Evolutionary conservation across 2,113 vertebrate genomes (phyloP).

Genomic region (Saimiri boliviensis): DNA sequence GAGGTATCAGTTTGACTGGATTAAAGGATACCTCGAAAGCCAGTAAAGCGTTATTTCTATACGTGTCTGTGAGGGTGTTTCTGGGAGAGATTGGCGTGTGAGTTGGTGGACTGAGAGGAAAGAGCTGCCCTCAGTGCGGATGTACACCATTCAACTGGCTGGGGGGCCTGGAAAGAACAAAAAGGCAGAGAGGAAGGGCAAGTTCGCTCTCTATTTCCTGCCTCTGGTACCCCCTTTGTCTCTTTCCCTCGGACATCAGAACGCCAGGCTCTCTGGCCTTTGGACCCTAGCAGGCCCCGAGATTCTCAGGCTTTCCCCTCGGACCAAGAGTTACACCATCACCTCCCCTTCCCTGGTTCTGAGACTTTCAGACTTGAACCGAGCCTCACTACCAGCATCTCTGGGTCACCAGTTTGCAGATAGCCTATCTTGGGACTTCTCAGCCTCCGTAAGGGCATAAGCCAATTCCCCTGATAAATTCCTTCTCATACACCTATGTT

Average conservation of each 20-base stretch:
- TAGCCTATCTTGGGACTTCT: background rate
- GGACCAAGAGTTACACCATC: background rate
- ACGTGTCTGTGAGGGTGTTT: background rate
- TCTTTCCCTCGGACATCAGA: background rate
- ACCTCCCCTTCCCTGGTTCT: background rate
- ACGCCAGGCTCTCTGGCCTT: background rate
- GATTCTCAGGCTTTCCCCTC: background rate
- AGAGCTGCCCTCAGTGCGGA: background rate
- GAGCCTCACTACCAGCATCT: background rate
- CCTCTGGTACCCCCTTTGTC: background rate
- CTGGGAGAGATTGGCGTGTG: background rate
- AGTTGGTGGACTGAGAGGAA: background rate
- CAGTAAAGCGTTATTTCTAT: background rate
- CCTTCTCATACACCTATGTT: background rate
- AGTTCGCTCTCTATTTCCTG: background rate
- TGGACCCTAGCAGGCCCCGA: background rate
- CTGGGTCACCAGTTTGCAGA: background rate
- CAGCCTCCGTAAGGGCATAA: background rate
- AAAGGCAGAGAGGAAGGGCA: background rate
- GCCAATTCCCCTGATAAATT: background rate
- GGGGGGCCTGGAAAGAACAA: background rate
- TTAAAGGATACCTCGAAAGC: background rate
- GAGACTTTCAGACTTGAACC: background rate
- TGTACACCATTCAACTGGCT: background rate
- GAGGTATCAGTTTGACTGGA: background rate